Evolutionary conservation across 2,797 vertebrate species (phyloP).

Genomic region (Atherinosoma microstoma): DNA sequence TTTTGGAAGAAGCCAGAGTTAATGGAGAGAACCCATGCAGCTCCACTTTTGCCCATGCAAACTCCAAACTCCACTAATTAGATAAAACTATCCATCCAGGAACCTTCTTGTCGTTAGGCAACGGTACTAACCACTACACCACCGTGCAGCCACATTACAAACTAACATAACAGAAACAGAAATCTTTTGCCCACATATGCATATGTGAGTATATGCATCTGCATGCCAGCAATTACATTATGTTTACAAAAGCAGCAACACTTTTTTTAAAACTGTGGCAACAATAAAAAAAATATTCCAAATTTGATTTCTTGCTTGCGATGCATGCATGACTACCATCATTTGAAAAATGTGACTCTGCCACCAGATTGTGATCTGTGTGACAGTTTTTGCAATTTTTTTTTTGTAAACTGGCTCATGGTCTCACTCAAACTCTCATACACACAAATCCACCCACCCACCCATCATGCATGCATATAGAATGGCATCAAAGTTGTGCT

Average conservation of each 20-base stretch:
- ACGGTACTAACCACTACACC: too few species aligned
- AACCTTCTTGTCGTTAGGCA: too few species aligned
- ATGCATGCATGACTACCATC: neutral
- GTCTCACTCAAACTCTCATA: neutral
- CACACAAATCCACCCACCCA: neutral
- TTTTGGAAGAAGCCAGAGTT: too few species aligned
- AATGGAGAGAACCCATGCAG: too few species aligned
- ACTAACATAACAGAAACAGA: neutral
- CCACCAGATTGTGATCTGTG: neutral
- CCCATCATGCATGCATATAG: neutral
- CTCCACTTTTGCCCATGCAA: too few species aligned
- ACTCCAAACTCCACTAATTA: too few species aligned
- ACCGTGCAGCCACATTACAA: neutral
- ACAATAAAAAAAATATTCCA: neutral
- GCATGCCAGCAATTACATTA: neutral
- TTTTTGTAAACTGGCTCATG: neutral
- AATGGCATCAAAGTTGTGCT: constrained; percentile 19
- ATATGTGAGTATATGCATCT: neutral
- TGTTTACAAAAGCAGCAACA: neutral
- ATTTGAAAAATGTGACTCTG: neutral
- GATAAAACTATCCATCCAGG: neutral
- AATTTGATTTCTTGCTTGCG: too few species aligned
- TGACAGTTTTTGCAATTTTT: constrained; percentile 7
- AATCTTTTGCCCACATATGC: neutral
- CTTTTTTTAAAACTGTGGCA: neutral